Percentiles rank a stretch among this genome's conserved stretches.
These are phyloP conservation scores for Limnephilus rhombicus DNA, from an alignment of 2,888 invertebrate species.

Conservation along the genomic window DNA sequence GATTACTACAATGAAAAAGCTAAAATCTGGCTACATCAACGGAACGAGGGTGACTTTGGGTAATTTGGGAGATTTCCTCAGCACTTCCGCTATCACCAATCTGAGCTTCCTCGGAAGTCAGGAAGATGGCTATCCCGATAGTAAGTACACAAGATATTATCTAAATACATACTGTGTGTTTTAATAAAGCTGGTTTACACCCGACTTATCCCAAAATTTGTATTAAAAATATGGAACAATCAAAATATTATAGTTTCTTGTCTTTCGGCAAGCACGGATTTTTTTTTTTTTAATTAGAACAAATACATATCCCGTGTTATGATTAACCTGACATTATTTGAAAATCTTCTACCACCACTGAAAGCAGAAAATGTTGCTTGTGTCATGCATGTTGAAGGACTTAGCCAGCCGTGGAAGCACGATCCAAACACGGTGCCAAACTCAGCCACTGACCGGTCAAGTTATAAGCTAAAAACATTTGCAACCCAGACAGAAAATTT, in stretches of 20 bases:
- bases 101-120: slow-evolving; percentile 96
- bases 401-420: too few relatives aligned
- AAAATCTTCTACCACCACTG: too few relatives aligned
- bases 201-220: not conserved
- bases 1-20: slow-evolving; percentile 98
- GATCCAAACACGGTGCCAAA: too few relatives aligned
- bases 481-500: too few relatives aligned
- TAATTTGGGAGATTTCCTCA: slow-evolving; percentile 95
- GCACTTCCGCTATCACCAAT: slow-evolving; percentile 98
- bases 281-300: too few relatives aligned
- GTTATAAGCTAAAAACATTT: not conserved
- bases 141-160: slow-evolving; percentile 73
- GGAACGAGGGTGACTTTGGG: slow-evolving; percentile 98
- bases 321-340: too few relatives aligned
- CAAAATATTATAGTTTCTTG: not conserved
- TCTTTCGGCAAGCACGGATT: not conserved
- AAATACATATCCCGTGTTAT: too few relatives aligned
- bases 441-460: too few relatives aligned
- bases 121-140: slow-evolving; percentile 94
- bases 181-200: not conserved
- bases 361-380: too few relatives aligned
- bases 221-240: too few relatives aligned
- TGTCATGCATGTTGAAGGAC: too few relatives aligned
- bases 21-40: slow-evolving; percentile 98
- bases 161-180: not conserved